Percentiles rank a stretch among this genome's conserved stretches.
Evolutionary conservation across 2,888 invertebrate species (phyloP).

Genomic region (Chesias legatella): DNA sequence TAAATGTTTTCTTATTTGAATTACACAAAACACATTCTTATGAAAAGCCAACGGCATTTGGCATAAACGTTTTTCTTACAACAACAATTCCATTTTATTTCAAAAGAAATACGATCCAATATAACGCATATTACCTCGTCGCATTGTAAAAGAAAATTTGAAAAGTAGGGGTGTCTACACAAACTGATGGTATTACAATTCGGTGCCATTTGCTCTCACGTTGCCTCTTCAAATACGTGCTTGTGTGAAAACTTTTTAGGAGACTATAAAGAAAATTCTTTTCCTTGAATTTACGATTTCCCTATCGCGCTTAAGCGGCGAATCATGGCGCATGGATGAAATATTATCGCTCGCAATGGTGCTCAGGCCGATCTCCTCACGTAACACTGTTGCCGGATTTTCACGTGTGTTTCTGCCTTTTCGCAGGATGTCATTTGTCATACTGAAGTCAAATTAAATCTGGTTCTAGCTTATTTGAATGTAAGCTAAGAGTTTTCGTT

Average conservation of each 20-base stretch:
- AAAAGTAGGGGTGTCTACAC: conserved; percentile 59
- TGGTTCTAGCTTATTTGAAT: conserved; percentile 1
- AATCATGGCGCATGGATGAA: conserved; percentile 69
- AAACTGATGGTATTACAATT: conserved; percentile 66
- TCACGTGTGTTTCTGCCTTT: conserved; percentile 27
- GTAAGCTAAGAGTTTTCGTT: too few relatives aligned
- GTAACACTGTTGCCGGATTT: conserved; percentile 38
- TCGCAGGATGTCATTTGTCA: conserved; percentile 29
- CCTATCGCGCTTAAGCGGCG: conserved; percentile 71
- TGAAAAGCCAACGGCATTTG: conserved; percentile 25
- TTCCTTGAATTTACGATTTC: conserved; percentile 71
- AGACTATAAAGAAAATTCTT: conserved; percentile 71
- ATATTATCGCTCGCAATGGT: conserved; percentile 59
- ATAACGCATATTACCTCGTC: conserved; percentile 66
- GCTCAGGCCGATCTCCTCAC: conserved; percentile 36
- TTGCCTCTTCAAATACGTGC: conserved; percentile 57
- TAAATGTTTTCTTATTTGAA: conserved; percentile 29
- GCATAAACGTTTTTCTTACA: conserved; percentile 41
- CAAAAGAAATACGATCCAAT: conserved; percentile 63
- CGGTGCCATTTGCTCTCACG: conserved; percentile 60
- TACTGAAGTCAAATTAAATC: conserved; percentile 24
- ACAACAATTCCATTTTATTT: conserved; percentile 58
- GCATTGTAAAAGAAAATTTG: conserved; percentile 66
- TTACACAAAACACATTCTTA: conserved; percentile 24
- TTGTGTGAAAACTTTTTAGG: conserved; percentile 64